Evolutionary conservation across 1,140 invertebrate genomes (phyloP).

Genomic region (Zaprionus nigranus): DNA sequence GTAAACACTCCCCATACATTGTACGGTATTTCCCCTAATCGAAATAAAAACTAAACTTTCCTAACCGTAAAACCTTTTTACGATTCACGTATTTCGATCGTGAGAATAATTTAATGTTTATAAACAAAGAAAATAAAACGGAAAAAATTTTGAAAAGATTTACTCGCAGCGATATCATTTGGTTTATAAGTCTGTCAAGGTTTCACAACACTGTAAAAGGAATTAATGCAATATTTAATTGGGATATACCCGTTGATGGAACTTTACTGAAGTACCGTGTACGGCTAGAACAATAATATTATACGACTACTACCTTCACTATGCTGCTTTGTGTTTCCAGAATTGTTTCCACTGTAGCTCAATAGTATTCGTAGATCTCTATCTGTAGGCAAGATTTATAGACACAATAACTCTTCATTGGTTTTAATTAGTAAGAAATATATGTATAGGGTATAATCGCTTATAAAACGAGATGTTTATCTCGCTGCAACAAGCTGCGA

Average conservation of each 20-base stretch:
- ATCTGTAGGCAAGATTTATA: slow-evolving; percentile 59
- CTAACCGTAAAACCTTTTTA: neutral
- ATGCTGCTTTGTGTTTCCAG: neutral
- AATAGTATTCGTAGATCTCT: slow-evolving; percentile 2
- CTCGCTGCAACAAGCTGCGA: slow-evolving; percentile 53
- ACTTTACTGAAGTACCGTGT: neutral
- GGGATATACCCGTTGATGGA: neutral
- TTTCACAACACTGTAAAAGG: neutral
- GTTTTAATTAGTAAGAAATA: slow-evolving; percentile 70
- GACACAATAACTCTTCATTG: slow-evolving; percentile 70
- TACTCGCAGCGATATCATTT: neutral
- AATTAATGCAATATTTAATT: neutral
- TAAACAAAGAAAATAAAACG: neutral
- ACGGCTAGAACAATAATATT: neutral
- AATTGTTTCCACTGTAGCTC: slow-evolving; percentile 21
- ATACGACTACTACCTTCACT: neutral
- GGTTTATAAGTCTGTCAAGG: neutral
- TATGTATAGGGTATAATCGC: slow-evolving; percentile 43
- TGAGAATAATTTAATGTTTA: neutral
- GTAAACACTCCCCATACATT: neutral
- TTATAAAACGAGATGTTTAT: slow-evolving; percentile 65
- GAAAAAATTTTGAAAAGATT: neutral
- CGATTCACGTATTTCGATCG: neutral
- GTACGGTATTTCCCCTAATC: neutral
- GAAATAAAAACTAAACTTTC: neutral